Conservation (phyloP, 2,797 vertebrate genomes). For the Phaenicophaeus curvirostris region DNA sequence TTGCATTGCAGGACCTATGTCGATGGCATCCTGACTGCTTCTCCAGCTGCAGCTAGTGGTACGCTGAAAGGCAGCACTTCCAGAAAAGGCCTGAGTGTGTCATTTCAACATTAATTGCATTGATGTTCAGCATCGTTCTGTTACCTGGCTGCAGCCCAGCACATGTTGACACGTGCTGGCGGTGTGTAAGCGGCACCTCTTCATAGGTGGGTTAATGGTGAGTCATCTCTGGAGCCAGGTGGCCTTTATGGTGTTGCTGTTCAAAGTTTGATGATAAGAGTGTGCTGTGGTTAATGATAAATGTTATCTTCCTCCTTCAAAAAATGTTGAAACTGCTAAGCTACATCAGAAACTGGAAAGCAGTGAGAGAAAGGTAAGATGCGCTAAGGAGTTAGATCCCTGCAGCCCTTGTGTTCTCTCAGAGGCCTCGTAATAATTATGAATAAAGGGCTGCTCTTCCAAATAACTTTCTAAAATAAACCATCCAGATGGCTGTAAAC, state of each 20-base stretch:
- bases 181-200: background rate
- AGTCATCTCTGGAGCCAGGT: background rate
- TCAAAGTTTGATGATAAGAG: background rate
- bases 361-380: background rate
- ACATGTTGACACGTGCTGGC: background rate
- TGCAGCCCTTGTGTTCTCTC: rapidly evolving
- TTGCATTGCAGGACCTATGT: background rate
- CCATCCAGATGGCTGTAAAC: constrained; percentile 38
- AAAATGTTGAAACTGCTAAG: background rate
- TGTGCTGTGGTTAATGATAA: background rate
- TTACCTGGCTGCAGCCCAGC: background rate
- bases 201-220: background rate
- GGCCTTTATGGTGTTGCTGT: background rate
- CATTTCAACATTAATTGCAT: background rate
- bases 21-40: background rate
- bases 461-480: constrained; percentile 48
- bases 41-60: background rate
- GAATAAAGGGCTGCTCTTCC: constrained; percentile 16
- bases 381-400: background rate
- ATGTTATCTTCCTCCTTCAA: background rate
- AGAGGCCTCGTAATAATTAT: background rate
- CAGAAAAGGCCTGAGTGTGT: background rate
- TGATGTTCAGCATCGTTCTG: background rate
- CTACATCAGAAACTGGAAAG: background rate
- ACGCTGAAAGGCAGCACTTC: background rate